Base-by-base conservation (phyloP, 2,113 vertebrate genomes). In the Gavia stellata region DNA sequence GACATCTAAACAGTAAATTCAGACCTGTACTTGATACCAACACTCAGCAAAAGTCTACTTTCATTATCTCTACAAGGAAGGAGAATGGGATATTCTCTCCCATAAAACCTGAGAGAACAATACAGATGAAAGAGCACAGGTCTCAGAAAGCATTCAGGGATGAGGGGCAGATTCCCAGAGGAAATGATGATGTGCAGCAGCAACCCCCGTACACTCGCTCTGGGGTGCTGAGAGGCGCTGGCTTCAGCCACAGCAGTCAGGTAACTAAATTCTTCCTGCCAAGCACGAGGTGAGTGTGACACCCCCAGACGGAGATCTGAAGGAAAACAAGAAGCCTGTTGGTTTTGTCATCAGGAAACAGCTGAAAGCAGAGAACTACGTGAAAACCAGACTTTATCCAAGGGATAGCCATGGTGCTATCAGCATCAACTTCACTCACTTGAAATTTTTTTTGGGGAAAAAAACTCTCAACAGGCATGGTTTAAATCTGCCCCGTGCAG, bases 261-360 rank as follows among this genome's bases (percentile, higher is more conserved):
- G 19, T 47, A 83, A 59, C 15, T 17, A 45, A 79, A 75, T 68
- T 55, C 20, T 71, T 82, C 31, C 23, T 59, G 47, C 14, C 33
- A 66, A 61, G 23, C 0, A 0, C 16, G 9, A 90, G 38, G n/a
- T 72, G 33, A 86, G 17, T 1, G 7, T 2, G 1, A 70, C 17
- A 65, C 4, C 8, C 26, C 36, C 33, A 49, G n/a, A 81, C 36
- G 7, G 6, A 8, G 1, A 53, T 59, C 17, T n/a, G 53, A 65
- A 61, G 10, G 9, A 29, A 74, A 81, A 36, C 17, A 66, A 72
- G 9, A 55, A 67, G 4, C 6, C 10, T 50, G 4, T 24, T 87
- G 4, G 4, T 61, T 87, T 87, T 81, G 12, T 40, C 19, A 28
- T 7, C n/a, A 75, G 21, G 20, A 72, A 94, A 55, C 12, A 63